Base-by-base conservation (phyloP, 2,888 invertebrate species). In the Acronicta aceris region DNA sequence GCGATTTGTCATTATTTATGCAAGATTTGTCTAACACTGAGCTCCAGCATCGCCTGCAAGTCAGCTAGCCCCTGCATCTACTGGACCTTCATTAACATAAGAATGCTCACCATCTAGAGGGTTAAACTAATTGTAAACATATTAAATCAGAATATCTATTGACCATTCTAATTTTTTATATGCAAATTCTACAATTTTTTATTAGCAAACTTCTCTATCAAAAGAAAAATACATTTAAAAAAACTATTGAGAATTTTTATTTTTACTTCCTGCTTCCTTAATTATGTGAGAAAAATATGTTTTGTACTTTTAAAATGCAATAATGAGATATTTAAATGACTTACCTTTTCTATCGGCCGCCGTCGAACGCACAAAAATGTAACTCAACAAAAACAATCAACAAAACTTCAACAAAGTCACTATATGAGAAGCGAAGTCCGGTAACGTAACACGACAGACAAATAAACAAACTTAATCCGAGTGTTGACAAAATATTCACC, bases 341-440 rank as follows among this genome's bases (percentile, higher is more conserved):
- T 92, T 83, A 93, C 93, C 92, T 87, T 69, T 58, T 73, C 59
- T 80, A 81, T 79, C 76, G 78, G 74, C 75, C 62, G 71, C 64
- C 51, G 78, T 57, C 71, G 78, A 72, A 70, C 79, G 74, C 81
- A 81, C 78, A 76, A 81, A 76, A 77, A 82, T 74, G 75, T 79
- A 82, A 81, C 73, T 83, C 81, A 89, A 89, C 87, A 82, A 87
- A 89, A 88, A 88, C 87, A 89, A 86, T 85, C 82, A 89, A 90
- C 86, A 89, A 89, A 89, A 89, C 85, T 86, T 86, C 81, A 91
- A 91, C 90, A 92, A 87, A 90, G 88, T 90, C 91, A 91, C 91
- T 81, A 72, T 82, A 73, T 74, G 79, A 78, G 65, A 77, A 89
- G 89, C 85, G 85, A 89, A 87, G 90, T 91, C 87, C 91, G 85